A percentile compares a stretch with the other conserved stretches of the same genome.
These are phyloP conservation scores for Schizaphis graminum DNA, from an alignment of 2,888 invertebrate species.

Conservation along the genomic window DNA sequence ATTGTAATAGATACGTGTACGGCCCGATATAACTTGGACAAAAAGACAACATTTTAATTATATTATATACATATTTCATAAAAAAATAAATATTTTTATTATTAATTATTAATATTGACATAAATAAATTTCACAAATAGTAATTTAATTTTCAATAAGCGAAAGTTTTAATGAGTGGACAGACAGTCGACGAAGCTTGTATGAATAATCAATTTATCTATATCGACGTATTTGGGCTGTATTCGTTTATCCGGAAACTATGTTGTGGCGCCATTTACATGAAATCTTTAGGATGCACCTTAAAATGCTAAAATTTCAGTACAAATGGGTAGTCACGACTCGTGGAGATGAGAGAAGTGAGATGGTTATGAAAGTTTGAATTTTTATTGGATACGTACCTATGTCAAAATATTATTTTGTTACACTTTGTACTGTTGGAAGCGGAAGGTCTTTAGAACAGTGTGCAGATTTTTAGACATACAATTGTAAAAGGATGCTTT, in stretches of 20 bases:
- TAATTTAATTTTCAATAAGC: background rate
- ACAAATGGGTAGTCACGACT: no score
- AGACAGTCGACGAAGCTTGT: no score
- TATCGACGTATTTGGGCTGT: no score
- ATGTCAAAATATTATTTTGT: background rate
- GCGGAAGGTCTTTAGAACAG: background rate
- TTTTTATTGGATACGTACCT: background rate
- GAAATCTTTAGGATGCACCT: no score
- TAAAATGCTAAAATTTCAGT: no score
- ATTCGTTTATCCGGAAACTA: no score
- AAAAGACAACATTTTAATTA: background rate
- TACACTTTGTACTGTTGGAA: background rate
- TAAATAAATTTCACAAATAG: background rate
- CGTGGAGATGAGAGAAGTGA: no score
- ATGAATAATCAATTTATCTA: no score
- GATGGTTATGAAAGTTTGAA: no score
- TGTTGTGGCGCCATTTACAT: no score
- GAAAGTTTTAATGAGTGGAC: background rate
- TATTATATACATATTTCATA: background rate
- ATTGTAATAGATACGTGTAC: conserved; percentile 66
- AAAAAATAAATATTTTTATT: background rate
- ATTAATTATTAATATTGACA: background rate
- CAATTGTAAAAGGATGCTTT: background rate
- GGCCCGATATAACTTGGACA: background rate
- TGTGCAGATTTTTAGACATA: background rate